Evolutionary conservation across 2,888 invertebrate genomes (phyloP).

Genomic region (Macrophya annulata): DNA sequence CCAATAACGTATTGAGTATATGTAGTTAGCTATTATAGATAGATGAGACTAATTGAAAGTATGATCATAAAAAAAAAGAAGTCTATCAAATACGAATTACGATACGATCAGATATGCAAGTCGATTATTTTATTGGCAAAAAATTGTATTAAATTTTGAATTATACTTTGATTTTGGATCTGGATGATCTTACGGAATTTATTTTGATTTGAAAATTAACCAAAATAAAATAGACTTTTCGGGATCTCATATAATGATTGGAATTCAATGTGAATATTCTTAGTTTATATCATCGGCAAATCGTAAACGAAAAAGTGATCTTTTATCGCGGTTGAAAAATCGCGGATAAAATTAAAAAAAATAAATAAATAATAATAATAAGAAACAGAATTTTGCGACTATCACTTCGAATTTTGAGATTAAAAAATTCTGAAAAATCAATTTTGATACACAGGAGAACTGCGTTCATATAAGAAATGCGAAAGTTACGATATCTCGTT

Average conservation of each 20-base stretch:
- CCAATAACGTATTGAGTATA: background rate
- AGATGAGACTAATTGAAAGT: background rate
- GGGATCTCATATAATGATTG: too few species aligned
- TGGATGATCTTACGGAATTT: too few species aligned
- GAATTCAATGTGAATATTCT: too few species aligned
- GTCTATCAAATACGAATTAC: background rate
- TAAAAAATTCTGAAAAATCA: background rate
- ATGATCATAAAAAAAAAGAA: background rate
- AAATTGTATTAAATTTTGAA: background rate
- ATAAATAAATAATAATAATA: background rate
- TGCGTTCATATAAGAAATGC: background rate
- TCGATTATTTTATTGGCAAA: background rate
- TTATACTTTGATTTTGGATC: background rate
- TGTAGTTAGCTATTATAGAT: background rate
- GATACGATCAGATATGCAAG: background rate
- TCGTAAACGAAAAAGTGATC: too few species aligned
- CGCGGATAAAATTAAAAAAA: too few species aligned
- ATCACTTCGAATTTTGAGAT: background rate
- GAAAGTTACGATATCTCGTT: background rate
- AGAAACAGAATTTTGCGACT: background rate
- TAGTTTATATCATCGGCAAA: too few species aligned
- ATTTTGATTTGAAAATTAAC: too few species aligned
- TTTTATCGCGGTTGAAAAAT: too few species aligned
- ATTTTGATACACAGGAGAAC: background rate
- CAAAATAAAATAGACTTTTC: too few species aligned